Conservation (phyloP, 2,797 vertebrate genomes). For the Lindbergichthys nudifrons region DNA sequence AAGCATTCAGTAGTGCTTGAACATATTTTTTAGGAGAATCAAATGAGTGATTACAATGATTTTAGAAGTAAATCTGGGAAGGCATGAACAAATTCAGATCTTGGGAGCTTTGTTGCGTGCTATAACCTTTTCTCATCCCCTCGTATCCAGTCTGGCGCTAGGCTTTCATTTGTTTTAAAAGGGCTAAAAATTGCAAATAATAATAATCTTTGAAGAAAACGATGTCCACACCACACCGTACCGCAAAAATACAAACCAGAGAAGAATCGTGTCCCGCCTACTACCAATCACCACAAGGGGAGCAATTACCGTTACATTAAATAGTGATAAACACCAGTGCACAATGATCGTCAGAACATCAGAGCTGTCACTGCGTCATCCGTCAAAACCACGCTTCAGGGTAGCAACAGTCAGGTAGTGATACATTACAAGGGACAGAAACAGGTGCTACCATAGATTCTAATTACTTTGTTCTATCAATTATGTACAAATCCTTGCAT, state of each 20-base stretch:
- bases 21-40: too few species aligned
- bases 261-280: constrained; percentile 49
- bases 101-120: too few species aligned
- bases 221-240: constrained; percentile 40
- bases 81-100: too few species aligned
- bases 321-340: constrained; percentile 81
- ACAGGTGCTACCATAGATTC: constrained; percentile 83
- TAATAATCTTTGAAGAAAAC: too few species aligned
- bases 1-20: too few species aligned
- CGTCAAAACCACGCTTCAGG: constrained; percentile 74
- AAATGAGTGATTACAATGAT: too few species aligned
- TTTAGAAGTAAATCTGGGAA: too few species aligned
- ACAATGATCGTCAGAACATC: constrained; percentile 78
- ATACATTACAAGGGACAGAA: constrained; percentile 80
- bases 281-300: constrained; percentile 77
- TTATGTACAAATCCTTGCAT: constrained; percentile 80
- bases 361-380: constrained; percentile 77
- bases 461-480: constrained; percentile 87
- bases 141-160: too few species aligned
- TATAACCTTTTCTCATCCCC: too few species aligned
- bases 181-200: too few species aligned
- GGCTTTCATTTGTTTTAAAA: too few species aligned
- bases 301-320: constrained; percentile 83
- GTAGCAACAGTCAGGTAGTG: constrained; percentile 74
- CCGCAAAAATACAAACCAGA: constrained; percentile 58